Conservation (phyloP, 37 sponge, comb jelly and placozoan species). For the Eunapius fragilis region DNA sequence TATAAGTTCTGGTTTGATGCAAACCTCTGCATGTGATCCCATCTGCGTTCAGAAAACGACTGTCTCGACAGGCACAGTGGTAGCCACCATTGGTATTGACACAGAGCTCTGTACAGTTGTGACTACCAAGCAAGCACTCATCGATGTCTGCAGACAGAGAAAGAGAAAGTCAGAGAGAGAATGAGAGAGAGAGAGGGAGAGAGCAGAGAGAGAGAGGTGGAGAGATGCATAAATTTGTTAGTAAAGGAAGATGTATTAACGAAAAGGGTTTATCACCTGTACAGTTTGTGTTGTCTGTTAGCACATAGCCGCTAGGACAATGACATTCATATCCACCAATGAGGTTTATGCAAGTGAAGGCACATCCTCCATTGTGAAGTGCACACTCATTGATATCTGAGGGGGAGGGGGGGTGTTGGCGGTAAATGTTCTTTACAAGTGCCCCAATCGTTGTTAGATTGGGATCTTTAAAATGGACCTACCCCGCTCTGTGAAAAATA, state of each 20-base stretch:
- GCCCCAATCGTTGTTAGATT: no score
- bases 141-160: constrained; percentile 12
- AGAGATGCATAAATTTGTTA: no score
- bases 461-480: no score
- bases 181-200: no score
- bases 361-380: constrained; percentile 2
- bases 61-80: constrained; percentile 14
- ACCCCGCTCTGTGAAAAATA: no score
- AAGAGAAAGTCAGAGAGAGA: no score
- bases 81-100: constrained; percentile 12
- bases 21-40: constrained; percentile 20
- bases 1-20: neutral
- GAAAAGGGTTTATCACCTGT: neutral
- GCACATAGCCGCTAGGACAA: constrained; percentile 46
- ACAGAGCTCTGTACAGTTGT: constrained; percentile 11
- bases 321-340: constrained; percentile 36
- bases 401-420: no score
- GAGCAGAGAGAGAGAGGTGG: no score
- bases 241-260: no score
- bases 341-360: constrained; percentile 1
- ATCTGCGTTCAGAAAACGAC: constrained; percentile 6
- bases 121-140: constrained; percentile 4
- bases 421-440: no score
- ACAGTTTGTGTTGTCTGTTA: constrained; percentile 16
- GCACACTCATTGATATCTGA: constrained; percentile 38